Evolutionary conservation across 2,888 invertebrate genomes (phyloP).

Genomic region (Pyrochroa serraticornis): DNA sequence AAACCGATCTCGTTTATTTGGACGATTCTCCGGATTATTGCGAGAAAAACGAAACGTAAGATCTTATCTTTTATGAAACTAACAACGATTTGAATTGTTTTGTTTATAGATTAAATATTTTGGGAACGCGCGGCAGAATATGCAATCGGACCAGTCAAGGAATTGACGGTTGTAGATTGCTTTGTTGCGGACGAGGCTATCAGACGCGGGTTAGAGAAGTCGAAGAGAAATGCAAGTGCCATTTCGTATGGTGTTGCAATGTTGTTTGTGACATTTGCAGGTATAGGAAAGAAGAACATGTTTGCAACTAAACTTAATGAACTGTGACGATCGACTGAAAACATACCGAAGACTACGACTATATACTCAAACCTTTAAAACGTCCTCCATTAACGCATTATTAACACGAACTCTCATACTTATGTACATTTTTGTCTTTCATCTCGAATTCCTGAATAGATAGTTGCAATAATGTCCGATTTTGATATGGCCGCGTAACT

Average conservation of each 20-base stretch:
- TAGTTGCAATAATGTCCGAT: conserved; percentile 24
- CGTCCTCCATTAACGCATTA: conserved; percentile 5
- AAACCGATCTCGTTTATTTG: conserved; percentile 88
- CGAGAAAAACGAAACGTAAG: conserved; percentile 82
- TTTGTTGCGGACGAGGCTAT: conserved; percentile 90
- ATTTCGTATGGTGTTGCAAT: conserved; percentile 90
- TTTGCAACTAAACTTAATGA: conserved; percentile 72
- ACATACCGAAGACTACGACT: conserved; percentile 25
- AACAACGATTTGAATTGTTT: background rate
- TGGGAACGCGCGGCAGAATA: conserved; percentile 81
- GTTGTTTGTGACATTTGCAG: conserved; percentile 85
- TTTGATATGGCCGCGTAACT: conserved; percentile 10
- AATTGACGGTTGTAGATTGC: conserved; percentile 82
- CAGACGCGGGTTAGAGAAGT: conserved; percentile 83
- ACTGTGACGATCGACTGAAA: conserved; percentile 34
- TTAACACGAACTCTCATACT: conserved; percentile 1
- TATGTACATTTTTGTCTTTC: background rate
- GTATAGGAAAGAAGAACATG: conserved; percentile 80
- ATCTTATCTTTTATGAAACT: conserved; percentile 31
- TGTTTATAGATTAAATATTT: conserved; percentile 71
- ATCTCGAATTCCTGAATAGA: conserved; percentile 8
- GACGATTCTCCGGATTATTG: conserved; percentile 93
- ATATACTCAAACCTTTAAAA: conserved; percentile 16
- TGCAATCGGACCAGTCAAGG: conserved; percentile 87
- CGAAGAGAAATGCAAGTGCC: conserved; percentile 86